phyloP scores from a whole-genome alignment of 2,797 vertebrate species.

The Steatocranus sp. region DNA sequence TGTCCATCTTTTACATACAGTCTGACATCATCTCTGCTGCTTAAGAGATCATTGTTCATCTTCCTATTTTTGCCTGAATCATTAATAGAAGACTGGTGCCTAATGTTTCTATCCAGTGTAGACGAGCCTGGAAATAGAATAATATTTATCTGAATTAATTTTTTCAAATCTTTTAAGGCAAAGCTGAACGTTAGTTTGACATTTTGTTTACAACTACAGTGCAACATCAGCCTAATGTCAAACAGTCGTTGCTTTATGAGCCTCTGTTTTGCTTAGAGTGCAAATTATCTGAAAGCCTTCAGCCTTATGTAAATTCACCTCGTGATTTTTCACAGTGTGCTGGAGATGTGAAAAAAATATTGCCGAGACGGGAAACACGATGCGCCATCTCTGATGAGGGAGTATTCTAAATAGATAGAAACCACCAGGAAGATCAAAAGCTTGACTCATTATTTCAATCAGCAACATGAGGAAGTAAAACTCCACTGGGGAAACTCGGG shows the following conservation, averaged over 20 bases:
- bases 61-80: not conserved
- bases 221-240: not conserved
- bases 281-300: not conserved
- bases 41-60: not conserved
- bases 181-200: not conserved
- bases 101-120: not conserved
- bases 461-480: not conserved
- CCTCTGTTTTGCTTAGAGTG: not conserved
- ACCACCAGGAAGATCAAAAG: not conserved
- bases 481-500: not conserved
- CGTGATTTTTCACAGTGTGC: not conserved
- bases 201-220: not conserved
- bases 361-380: accelerated
- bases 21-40: not conserved
- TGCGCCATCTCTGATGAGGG: not conserved
- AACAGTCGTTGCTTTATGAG: not conserved
- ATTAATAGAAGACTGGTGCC: not conserved
- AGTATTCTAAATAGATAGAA: not conserved
- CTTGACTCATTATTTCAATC: not conserved
- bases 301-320: not conserved
- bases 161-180: not conserved
- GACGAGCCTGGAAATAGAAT: not conserved
- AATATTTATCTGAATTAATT: not conserved
- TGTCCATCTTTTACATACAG: not conserved
- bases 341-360: not conserved